Evolutionary conservation across 1,140 invertebrate genomes (phyloP).

Genomic region (Trichoplusia ni): DNA sequence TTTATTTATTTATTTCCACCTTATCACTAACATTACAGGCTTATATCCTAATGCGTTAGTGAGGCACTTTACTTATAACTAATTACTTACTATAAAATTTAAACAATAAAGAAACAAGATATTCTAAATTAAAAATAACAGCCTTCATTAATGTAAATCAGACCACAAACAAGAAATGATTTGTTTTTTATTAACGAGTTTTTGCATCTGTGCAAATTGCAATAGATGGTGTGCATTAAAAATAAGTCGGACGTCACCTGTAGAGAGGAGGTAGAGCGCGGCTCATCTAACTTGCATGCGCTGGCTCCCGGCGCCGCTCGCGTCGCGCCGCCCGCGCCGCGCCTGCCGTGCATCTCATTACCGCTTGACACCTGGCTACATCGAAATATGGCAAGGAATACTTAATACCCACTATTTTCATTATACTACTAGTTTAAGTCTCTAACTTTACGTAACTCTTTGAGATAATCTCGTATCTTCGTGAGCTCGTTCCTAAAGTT

Average conservation of each 20-base stretch:
- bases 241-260: conserved; percentile 63
- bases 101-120: too few relatives aligned
- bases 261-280: conserved; percentile 36
- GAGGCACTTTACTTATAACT: too few relatives aligned
- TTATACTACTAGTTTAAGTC: too few relatives aligned
- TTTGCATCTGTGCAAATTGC: conserved; percentile 13
- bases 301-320: conserved; percentile 38
- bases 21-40: too few relatives aligned
- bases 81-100: too few relatives aligned
- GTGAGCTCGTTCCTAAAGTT: too few relatives aligned
- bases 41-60: too few relatives aligned
- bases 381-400: conserved; percentile 1
- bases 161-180: not conserved
- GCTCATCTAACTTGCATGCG: conserved; percentile 64
- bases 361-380: conserved; percentile 20
- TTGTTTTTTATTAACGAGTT: conserved; percentile 15
- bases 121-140: too few relatives aligned
- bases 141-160: too few relatives aligned
- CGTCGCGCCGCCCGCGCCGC: conserved; percentile 33
- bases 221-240: conserved; percentile 54
- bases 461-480: too few relatives aligned
- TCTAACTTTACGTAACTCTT: too few relatives aligned
- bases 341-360: conserved; percentile 49
- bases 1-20: too few relatives aligned
- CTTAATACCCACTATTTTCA: conserved; percentile 16